Evolutionary conservation across 2,113 vertebrate species (phyloP).

Genomic region (Dendrocopos noguchii): DNA sequence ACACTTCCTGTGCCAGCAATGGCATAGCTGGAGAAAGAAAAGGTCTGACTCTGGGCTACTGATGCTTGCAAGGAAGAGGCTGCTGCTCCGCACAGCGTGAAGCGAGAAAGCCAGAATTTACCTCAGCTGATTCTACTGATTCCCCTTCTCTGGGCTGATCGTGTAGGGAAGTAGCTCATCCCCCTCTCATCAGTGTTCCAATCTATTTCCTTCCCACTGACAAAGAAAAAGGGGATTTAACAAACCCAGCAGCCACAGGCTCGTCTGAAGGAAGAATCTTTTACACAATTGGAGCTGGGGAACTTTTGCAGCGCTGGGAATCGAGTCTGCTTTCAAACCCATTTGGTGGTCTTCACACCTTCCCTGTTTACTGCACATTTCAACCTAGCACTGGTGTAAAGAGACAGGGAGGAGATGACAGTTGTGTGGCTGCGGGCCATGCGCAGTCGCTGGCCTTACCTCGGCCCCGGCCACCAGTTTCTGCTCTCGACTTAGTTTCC

Average conservation of each 20-base stretch:
- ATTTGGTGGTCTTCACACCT: neutral
- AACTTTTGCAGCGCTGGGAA: neutral
- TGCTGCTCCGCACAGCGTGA: neutral
- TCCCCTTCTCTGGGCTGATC: neutral
- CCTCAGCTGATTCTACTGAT: neutral
- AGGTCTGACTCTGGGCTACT: neutral
- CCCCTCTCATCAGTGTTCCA: neutral
- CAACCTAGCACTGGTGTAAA: slow-evolving; percentile 28
- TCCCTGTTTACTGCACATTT: neutral
- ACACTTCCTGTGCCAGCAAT: neutral
- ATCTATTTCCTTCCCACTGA: neutral
- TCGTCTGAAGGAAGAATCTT: neutral
- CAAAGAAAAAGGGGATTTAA: neutral
- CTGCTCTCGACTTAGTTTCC: neutral
- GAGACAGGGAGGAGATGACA: slow-evolving; percentile 58
- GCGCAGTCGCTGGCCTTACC: neutral
- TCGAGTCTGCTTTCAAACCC: neutral
- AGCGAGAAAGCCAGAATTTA: slow-evolving; percentile 13
- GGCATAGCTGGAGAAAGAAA: slow-evolving; percentile 25
- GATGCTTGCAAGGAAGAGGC: slow-evolving; percentile 40
- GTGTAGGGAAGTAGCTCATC: neutral
- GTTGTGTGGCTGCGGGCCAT: neutral
- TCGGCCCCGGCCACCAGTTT: slow-evolving; percentile 11
- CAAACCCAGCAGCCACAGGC: slow-evolving; percentile 5
- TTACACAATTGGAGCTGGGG: neutral